These are phyloP conservation scores for Hyperoplus lanceolatus DNA, from an alignment of 2,797 vertebrate genomes.

Conservation along the genomic window DNA sequence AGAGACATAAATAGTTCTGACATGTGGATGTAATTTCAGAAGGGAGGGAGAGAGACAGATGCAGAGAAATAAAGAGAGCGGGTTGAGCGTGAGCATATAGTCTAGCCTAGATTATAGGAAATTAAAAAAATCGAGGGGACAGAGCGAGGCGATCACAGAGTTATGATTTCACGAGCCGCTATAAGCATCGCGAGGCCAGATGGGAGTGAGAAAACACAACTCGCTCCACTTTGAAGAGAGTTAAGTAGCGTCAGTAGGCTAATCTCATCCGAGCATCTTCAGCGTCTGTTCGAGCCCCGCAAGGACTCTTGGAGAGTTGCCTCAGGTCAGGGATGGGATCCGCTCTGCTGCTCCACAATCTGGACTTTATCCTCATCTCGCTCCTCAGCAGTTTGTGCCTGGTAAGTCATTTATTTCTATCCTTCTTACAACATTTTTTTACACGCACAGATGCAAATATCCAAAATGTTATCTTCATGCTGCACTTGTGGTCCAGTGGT, in stretches of 20 bases:
- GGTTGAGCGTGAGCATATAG: slow-evolving; percentile 65
- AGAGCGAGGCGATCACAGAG: slow-evolving; percentile 77
- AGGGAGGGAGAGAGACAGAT: slow-evolving; percentile 79
- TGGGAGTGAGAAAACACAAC: slow-evolving; percentile 71
- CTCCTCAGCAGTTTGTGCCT: slow-evolving; percentile 88
- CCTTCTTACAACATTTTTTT: too few relatives aligned
- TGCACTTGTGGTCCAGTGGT: slow-evolving; percentile 12
- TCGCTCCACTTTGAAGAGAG: slow-evolving; percentile 72
- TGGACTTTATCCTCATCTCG: slow-evolving; percentile 91
- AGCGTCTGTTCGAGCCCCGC: slow-evolving; percentile 64
- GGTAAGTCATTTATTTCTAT: slow-evolving; percentile 87
- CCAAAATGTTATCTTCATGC: neutral
- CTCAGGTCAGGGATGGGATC: slow-evolving; percentile 92
- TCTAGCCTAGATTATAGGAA: slow-evolving; percentile 73
- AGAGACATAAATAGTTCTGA: slow-evolving; percentile 90
- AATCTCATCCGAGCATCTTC: slow-evolving; percentile 68
- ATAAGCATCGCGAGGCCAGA: slow-evolving; percentile 73
- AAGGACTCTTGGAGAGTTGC: slow-evolving; percentile 64
- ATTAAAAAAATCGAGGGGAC: slow-evolving; percentile 70
- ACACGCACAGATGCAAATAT: neutral
- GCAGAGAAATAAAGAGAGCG: slow-evolving; percentile 77
- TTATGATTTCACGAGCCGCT: slow-evolving; percentile 80
- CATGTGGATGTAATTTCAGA: slow-evolving; percentile 92
- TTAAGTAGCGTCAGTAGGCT: slow-evolving; percentile 68
- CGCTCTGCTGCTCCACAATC: slow-evolving; percentile 86